Percentiles rank a stretch among this genome's conserved stretches.
phyloP scores from a whole-genome alignment of 2,113 vertebrate genomes.

The Suricata suricatta region DNA sequence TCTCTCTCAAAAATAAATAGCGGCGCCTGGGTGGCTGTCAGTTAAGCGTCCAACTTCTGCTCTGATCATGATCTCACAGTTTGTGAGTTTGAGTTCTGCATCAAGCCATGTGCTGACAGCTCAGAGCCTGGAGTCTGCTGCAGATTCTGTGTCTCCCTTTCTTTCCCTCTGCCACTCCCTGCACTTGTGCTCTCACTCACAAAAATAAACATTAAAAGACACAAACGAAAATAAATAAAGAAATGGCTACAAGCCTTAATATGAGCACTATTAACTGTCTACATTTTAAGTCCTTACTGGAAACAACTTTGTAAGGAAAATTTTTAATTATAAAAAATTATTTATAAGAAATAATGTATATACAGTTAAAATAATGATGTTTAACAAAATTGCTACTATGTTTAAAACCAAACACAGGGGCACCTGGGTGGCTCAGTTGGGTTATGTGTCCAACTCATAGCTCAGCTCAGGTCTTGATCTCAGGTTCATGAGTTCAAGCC shows the following conservation, averaged over 20 bases:
- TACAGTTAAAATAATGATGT: neutral
- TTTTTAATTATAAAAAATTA: constrained; percentile 11
- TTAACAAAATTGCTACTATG: constrained; percentile 7
- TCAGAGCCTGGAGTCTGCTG: no score
- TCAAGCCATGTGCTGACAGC: no score
- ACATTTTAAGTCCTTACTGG: neutral
- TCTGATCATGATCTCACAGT: no score
- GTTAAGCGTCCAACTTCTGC: no score
- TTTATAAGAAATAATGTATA: neutral
- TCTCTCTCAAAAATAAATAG: no score
- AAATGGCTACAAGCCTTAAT: neutral
- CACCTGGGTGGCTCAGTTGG: neutral
- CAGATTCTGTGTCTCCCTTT: no score
- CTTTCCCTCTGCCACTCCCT: no score
- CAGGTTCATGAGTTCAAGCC: neutral
- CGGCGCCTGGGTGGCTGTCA: no score
- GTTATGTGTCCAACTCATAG: neutral
- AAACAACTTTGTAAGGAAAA: neutral
- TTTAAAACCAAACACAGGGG: constrained; percentile 7
- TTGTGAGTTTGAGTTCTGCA: no score
- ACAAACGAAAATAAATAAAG: no score
- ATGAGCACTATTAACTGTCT: neutral
- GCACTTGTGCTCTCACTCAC: no score
- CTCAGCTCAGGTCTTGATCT: neutral
- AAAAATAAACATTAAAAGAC: no score